phyloP scores from a whole-genome alignment of 2,888 invertebrate species.

The Diarsia dahlii region DNA sequence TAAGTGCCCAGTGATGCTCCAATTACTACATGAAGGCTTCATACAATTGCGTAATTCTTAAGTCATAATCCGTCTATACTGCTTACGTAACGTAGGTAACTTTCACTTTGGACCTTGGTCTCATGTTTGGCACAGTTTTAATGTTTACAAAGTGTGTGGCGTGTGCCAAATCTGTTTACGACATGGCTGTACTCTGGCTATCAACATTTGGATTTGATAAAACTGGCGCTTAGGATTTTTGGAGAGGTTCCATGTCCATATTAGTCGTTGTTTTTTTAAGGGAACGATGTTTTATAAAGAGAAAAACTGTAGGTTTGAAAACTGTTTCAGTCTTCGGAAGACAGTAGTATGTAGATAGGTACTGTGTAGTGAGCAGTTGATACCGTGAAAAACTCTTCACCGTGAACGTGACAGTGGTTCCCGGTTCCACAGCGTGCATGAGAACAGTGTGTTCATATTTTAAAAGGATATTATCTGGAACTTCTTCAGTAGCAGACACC shows the following conservation, averaged over 20 bases:
- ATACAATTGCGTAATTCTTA: slow-evolving; percentile 41
- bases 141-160: slow-evolving; percentile 37
- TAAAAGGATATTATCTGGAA: too few relatives aligned
- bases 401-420: not conserved
- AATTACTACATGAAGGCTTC: slow-evolving; percentile 49
- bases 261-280: not conserved
- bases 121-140: slow-evolving; percentile 57
- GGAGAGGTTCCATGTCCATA: slow-evolving; percentile 16
- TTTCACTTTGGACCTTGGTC: slow-evolving; percentile 58
- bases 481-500: too few relatives aligned
- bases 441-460: too few relatives aligned
- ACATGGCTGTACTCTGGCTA: slow-evolving; percentile 21
- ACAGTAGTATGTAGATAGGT: not conserved
- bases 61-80: slow-evolving; percentile 24
- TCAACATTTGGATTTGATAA: slow-evolving; percentile 27
- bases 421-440: too few relatives aligned
- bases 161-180: slow-evolving; percentile 54
- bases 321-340: not conserved
- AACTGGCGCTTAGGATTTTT: slow-evolving; percentile 12
- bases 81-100: slow-evolving; percentile 46
- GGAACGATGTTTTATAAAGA: not conserved
- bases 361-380: not conserved
- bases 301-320: not conserved
- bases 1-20: slow-evolving; percentile 51
- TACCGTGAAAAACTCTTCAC: not conserved